Evolutionary conservation across 2,797 vertebrate genomes (phyloP).

Genomic region (Gymnopithys bicolor): DNA sequence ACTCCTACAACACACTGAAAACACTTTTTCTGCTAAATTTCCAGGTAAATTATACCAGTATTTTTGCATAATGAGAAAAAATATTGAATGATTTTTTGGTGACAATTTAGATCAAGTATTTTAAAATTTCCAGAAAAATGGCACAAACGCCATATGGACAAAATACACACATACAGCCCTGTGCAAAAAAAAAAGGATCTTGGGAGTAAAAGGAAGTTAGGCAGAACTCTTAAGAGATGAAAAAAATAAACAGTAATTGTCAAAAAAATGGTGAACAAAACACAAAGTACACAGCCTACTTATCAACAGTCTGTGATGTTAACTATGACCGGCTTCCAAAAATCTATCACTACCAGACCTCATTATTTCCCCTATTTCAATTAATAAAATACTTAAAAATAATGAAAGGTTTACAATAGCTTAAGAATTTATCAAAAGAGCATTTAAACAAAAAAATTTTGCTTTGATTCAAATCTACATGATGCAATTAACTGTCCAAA

Average conservation of each 20-base stretch:
- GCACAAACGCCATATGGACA: rapidly evolving
- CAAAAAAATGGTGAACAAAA: background rate
- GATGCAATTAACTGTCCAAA: background rate
- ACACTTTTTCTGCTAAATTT: background rate
- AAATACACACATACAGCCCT: background rate
- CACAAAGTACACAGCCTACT: background rate
- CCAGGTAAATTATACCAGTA: background rate
- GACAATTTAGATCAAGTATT: background rate
- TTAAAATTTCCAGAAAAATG: background rate
- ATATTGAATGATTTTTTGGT: background rate
- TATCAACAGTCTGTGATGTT: too few relatives aligned
- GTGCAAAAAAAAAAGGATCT: background rate
- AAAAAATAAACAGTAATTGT: background rate
- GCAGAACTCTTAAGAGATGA: background rate
- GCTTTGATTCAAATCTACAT: background rate
- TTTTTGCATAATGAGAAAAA: background rate
- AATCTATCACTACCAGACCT: background rate
- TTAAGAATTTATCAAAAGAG: background rate
- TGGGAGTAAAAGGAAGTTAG: background rate
- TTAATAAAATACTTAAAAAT: background rate
- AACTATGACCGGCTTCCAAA: background rate
- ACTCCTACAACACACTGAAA: background rate
- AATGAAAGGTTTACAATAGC: background rate
- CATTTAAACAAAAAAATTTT: background rate
- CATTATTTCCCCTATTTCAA: background rate